Evolutionary conservation across 1,140 invertebrate genomes (phyloP), one percentile per base, ranked within the genome.

Genomic region (Papilio machaon): DNA sequence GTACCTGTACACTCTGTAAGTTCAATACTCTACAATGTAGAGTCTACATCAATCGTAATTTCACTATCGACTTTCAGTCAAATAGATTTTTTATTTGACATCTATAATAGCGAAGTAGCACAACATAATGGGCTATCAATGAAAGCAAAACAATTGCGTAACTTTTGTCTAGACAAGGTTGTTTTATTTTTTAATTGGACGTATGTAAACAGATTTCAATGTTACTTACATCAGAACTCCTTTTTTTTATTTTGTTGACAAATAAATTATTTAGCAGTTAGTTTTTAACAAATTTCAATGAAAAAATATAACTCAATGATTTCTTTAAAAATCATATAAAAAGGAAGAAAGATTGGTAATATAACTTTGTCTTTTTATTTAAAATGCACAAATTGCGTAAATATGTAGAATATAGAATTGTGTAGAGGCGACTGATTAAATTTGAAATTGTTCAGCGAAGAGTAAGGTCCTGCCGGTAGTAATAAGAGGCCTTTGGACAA

Each of bases 21-120:
- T 70, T 35, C 23, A 38, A 38, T 70, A 70, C 64, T 35, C 64
- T 70, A 30, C 23, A 30, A 30, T 30, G 23, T 30, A 30, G 23
- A 30, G 23, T 30, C 23, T 30, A 35, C 2, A 47, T 35, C 38
- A 58, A 60, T 35, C n/a, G 43, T 64, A 64, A 79, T 81, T 81
- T 74, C 52, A 58, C 70, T 49, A 70, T 81, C 64, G 49, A 83
- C 80, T 83, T 81, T 83, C 77, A 54, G 79, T 64, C 15, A 35
- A 74, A 82, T 78, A 75, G 73, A 30, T 77, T 82, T 80, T 80
- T 76, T 82, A 77, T 82, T 84, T 70, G 30, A 38, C 5, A 35
- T 60, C 35, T 70, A 70, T 35, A 38, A 70, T 7, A 60, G n/a
- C 17, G 5, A 15, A 17, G 64, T 81, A 70, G 81, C 73, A 73